Conservation (phyloP, 2,888 invertebrate genomes). For the Synanthedon myopaeformis region DNA sequence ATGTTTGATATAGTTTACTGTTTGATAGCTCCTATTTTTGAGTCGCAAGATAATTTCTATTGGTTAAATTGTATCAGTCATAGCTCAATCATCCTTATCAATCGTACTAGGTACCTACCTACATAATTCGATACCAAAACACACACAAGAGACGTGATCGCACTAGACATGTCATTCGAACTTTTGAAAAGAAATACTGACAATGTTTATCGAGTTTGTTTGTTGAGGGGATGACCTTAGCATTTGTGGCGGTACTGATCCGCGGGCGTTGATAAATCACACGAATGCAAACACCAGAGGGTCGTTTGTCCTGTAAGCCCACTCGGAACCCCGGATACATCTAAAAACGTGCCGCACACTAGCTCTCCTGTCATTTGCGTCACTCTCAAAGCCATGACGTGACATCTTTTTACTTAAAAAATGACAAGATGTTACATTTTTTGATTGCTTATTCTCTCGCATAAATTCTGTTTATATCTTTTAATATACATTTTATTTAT, state of each 20-base stretch:
- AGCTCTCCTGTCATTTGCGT: conserved; percentile 20
- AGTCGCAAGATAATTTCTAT: too few relatives aligned
- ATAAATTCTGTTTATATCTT: too few relatives aligned
- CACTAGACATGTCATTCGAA: conserved; percentile 7
- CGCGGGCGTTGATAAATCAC: conserved; percentile 49
- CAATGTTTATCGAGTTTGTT: conserved; percentile 29
- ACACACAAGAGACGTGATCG: conserved; percentile 6
- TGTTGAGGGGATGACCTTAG: conserved; percentile 39
- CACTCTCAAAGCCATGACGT: conserved; percentile 2
- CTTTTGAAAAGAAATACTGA: conserved; percentile 16
- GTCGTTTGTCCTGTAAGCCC: conserved; percentile 21
- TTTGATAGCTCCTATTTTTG: too few relatives aligned
- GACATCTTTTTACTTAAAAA: not conserved
- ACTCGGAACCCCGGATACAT: conserved; percentile 15
- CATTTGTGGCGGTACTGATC: conserved; percentile 29
- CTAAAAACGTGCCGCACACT: conserved; percentile 19
- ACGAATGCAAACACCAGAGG: conserved; percentile 47
- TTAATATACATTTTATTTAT: too few relatives aligned
- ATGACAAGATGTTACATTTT: too few relatives aligned
- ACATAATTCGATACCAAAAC: conserved; percentile 9
- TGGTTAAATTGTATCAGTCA: too few relatives aligned
- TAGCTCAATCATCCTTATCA: too few relatives aligned
- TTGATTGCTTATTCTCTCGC: too few relatives aligned
- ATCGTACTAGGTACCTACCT: not conserved
- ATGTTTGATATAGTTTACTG: too few relatives aligned